Evolutionary conservation across 2,888 invertebrate genomes (phyloP).

Genomic region (Ferdinandea cuprea): DNA sequence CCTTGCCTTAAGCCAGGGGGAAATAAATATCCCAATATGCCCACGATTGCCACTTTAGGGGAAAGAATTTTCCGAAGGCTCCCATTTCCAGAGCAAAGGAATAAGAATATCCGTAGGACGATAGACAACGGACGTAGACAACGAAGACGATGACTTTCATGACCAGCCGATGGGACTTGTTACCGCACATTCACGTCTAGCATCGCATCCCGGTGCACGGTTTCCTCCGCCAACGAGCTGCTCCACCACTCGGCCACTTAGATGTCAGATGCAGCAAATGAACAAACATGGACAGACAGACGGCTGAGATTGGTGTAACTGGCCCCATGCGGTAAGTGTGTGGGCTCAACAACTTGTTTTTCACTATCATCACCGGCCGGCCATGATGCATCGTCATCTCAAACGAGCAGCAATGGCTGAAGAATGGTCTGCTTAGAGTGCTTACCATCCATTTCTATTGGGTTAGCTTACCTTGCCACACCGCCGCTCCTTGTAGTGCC

Average conservation of each 20-base stretch:
- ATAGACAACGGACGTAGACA: neutral
- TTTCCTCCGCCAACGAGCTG: neutral
- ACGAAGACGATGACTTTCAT: constrained; percentile 53
- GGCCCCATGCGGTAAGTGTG: constrained; percentile 62
- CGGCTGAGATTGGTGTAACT: constrained; percentile 70
- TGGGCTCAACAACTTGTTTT: constrained; percentile 74
- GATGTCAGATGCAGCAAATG: constrained; percentile 69
- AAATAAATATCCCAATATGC: constrained; percentile 44
- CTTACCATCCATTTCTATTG: constrained; percentile 46
- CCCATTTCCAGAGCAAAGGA: constrained; percentile 36
- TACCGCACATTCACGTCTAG: constrained; percentile 50
- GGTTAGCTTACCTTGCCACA: constrained; percentile 45
- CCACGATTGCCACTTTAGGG: constrained; percentile 44
- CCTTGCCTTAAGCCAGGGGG: neutral
- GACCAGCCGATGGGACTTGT: constrained; percentile 66
- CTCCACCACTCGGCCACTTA: constrained; percentile 16
- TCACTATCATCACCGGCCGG: constrained; percentile 63
- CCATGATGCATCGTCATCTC: constrained; percentile 61
- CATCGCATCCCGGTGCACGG: constrained; percentile 26
- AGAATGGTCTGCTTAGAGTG: constrained; percentile 31
- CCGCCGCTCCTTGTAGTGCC: constrained; percentile 65
- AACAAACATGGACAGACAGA: constrained; percentile 72
- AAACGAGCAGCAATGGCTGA: constrained; percentile 26
- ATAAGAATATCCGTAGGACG: constrained; percentile 62
- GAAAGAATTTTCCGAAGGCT: constrained; percentile 52